Evolutionary conservation across 2,113 vertebrate genomes (phyloP).

Genomic region (Columba livia): DNA sequence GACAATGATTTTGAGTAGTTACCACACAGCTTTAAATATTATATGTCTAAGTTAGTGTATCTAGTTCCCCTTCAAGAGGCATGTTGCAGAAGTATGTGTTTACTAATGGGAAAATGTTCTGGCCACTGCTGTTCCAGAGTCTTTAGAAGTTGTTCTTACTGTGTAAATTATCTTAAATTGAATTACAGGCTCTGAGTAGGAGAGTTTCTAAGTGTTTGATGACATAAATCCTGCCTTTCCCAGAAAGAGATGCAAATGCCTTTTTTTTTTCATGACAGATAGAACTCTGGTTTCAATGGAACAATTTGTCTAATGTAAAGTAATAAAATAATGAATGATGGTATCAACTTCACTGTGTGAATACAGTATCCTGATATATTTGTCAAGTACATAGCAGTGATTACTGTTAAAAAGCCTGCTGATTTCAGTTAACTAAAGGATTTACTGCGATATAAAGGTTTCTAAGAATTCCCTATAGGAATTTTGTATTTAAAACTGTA

Average conservation of each 20-base stretch:
- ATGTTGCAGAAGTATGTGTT: neutral
- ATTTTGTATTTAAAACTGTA: neutral
- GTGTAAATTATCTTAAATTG: neutral
- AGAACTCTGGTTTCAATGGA: neutral
- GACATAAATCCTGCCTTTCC: neutral
- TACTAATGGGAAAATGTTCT: neutral
- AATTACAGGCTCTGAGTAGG: neutral
- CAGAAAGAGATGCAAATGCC: neutral
- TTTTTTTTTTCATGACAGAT: neutral
- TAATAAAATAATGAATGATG: neutral
- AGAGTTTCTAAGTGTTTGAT: neutral
- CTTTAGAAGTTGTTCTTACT: neutral
- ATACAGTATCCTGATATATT: neutral
- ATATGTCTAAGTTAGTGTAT: neutral
- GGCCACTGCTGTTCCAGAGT: neutral
- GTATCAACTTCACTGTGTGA: neutral
- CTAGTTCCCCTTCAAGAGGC: neutral
- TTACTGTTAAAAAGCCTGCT: neutral
- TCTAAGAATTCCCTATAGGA: neutral
- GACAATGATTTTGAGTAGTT: neutral
- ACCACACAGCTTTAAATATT: accelerated
- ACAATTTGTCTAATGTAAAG: neutral
- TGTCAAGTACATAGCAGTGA: neutral
- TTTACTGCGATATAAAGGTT: neutral
- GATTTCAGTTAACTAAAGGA: neutral